Base-by-base conservation (phyloP, 2,888 invertebrate species). In the Timema podura region DNA sequence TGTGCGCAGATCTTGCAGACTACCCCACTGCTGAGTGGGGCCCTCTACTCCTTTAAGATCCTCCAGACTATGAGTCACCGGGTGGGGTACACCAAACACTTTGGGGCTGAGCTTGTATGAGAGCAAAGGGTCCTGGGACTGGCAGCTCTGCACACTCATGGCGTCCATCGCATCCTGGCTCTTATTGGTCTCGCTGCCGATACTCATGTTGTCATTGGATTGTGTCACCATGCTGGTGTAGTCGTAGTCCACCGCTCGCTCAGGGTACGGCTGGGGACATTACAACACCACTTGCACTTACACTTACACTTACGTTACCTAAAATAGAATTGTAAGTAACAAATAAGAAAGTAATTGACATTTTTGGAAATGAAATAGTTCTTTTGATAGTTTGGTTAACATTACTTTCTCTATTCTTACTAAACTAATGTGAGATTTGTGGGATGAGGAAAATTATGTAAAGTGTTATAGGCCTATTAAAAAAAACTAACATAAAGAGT, bases 71-170 rank as follows among this genome's bases (percentile, higher is more conserved):
- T 82, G 82, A 9, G 73, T 72, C 47, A 72, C 68, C 9, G 71
- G 80, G 80, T 76, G 78, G 0, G 85, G 79, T 6, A 83, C 76
- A n/a, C 84, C 83, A 77, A 87, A 89, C 48, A 88, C 88, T 81
- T 89, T 89, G 0, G 89, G 88, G 76, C 89, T 89, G 15, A 89
- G 80, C 77, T 88, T 88, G 74, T 86, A 83, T 67, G 80, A 79
- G 57, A 77, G 74, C 45, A 78, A 73, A 0, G 80, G 80, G 73
- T 81, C 79, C 46, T 71, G 72, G 48, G 72, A 72, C 9, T 72
- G 71, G 5, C 61, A 64, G 57, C 72, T 72, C 51, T 69, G 67
- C 5, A 72, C 65, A 64, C 70, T 72, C 72, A 72, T 72, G 7
- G 72, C 72, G 46, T 70, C 72, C 49, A 68, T 65, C n/a, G 70